A percentile compares a stretch with the other conserved stretches of the same genome.
Conservation (phyloP, 2,888 invertebrate genomes). For the Spisula solida region DNA sequence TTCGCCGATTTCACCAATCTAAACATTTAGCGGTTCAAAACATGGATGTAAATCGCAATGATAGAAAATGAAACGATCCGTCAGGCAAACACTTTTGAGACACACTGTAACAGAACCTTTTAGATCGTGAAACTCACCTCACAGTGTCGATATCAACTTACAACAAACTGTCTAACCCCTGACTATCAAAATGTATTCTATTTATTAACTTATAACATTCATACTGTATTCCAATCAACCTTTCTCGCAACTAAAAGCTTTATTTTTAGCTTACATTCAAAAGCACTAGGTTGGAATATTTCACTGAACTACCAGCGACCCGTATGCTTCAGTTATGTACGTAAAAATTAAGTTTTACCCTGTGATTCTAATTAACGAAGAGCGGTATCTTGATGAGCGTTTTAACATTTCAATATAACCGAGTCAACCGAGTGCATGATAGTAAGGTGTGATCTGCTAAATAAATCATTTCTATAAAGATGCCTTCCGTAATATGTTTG, state of each 20-base stretch:
- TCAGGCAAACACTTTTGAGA: not conserved
- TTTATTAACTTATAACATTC: constrained; percentile 48
- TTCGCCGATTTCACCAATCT: no score
- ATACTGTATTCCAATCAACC: constrained; percentile 47
- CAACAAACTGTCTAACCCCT: constrained; percentile 55
- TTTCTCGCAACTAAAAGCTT: constrained; percentile 29
- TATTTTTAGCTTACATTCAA: constrained; percentile 38
- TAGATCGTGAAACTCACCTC: not conserved
- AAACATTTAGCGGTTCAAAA: no score
- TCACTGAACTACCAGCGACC: constrained; percentile 21
- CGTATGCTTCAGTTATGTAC: constrained; percentile 20
- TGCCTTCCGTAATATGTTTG: constrained; percentile 28
- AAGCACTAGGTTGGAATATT: constrained; percentile 30
- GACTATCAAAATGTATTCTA: constrained; percentile 40
- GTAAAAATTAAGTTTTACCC: constrained; percentile 40
- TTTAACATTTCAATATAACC: constrained; percentile 47
- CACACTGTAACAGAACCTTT: not conserved
- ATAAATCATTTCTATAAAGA: constrained; percentile 36
- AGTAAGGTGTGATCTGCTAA: constrained; percentile 50
- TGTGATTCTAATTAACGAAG: constrained; percentile 57
- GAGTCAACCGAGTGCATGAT: constrained; percentile 47
- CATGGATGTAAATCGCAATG: no score
- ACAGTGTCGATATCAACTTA: constrained; percentile 52
- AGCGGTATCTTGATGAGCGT: constrained; percentile 55
- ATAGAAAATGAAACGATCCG: no score